These are phyloP conservation scores for Harmothoe impar DNA, from an alignment of 2,888 invertebrate species.

Conservation along the genomic window DNA sequence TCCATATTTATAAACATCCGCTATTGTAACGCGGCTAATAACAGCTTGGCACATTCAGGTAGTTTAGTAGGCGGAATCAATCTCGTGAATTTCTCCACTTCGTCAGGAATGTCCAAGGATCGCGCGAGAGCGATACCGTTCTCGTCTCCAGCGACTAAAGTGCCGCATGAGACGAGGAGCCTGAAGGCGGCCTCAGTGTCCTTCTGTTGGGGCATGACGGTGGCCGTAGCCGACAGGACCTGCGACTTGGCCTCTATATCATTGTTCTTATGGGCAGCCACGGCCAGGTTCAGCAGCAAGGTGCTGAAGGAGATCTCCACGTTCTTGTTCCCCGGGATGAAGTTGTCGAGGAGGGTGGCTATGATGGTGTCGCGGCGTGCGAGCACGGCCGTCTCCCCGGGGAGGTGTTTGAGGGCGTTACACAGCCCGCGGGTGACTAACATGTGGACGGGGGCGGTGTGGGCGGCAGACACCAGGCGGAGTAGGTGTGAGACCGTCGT, in stretches of 20 bases:
- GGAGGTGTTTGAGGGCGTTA: constrained; percentile 90
- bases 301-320: constrained; percentile 90
- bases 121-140: constrained; percentile 76
- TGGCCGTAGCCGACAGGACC: constrained; percentile 74
- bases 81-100: neutral
- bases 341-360: constrained; percentile 72
- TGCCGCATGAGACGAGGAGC: constrained; percentile 90
- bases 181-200: constrained; percentile 91
- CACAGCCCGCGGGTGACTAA: constrained; percentile 86
- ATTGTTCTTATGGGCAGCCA: constrained; percentile 81
- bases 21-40: constrained; percentile 1
- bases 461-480: constrained; percentile 79
- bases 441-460: constrained; percentile 83
- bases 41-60: constrained; percentile 76
- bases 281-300: constrained; percentile 89
- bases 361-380: constrained; percentile 76
- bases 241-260: constrained; percentile 78
- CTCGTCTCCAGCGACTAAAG: constrained; percentile 85
- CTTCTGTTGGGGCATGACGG: constrained; percentile 84
- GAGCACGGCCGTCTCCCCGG: constrained; percentile 76
- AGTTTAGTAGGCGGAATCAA: constrained; percentile 77
- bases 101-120: constrained; percentile 73
- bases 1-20: neutral
- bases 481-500: constrained; percentile 84
- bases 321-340: constrained; percentile 78